Base-by-base conservation (phyloP, 2,888 invertebrate species). In the Sympetrum striolatum region DNA sequence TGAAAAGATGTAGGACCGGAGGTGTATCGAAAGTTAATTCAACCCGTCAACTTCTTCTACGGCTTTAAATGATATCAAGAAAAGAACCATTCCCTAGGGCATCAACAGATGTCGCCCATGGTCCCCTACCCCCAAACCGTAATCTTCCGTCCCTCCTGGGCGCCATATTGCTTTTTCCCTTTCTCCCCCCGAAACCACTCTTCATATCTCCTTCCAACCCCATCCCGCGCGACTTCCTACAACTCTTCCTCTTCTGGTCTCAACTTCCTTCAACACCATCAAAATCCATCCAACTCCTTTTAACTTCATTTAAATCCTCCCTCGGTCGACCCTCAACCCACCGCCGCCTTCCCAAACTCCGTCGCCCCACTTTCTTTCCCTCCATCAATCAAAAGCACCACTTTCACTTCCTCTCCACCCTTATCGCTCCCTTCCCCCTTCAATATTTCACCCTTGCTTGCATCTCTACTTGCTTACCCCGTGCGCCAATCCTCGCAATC, bases 401-500 rank as follows among this genome's bases (percentile, higher is more conserved):
- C 86, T 60, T 60, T 14, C 37, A n/a, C 60, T 39, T 37, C 37
- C 64, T 58, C 53, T 12, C 25, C 6, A 25, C 82, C 1, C 53
- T 35, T 14, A 0, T 15, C 53, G 25, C 22, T 4, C 81, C n/a
- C 81, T 10, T 31, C 53, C 53, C 58, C 22, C 60, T 22, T 14
- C 81, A 6, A 48, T 48, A 15, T 48, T 82, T 31, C 58, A 58
- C 35, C 86, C 60, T 39, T 64, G 25, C 73, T 31, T 14, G 25
- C n/a, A 73, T 73, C 73, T 31, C 73, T 5, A 60, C 60, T 60
- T 15, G n/a, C 73, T 73, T 25, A 25, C 18, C 53, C 53, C 44
- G 2, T 44, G 31, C 60, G 60, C 86, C 86, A 86, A 58, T 86
- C 60, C 86, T 37, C 86, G 86, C 86, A 86, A 86, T 86, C 86